Conservation (phyloP, 2,888 invertebrate species). For the Pasiphila rectangulata region DNA sequence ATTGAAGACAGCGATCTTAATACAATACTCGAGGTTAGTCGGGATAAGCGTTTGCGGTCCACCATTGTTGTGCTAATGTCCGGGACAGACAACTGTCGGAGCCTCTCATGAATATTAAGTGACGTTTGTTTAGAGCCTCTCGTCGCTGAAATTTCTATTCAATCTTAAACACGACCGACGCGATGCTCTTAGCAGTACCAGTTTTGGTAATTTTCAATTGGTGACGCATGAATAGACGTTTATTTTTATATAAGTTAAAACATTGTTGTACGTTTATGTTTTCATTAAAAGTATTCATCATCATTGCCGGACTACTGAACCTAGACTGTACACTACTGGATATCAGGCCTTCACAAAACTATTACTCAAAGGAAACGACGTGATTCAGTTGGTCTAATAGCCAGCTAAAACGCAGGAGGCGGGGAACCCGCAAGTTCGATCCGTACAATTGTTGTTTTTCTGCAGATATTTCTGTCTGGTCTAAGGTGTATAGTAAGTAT, state of each 20-base stretch:
- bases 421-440: too few relatives aligned
- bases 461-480: too few relatives aligned
- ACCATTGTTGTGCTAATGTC: constrained; percentile 72
- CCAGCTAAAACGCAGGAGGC: too few relatives aligned
- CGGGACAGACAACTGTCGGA: constrained; percentile 52
- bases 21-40: constrained; percentile 61
- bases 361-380: too few relatives aligned
- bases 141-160: constrained; percentile 54
- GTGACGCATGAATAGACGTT: not conserved
- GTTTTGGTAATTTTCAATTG: not conserved
- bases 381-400: too few relatives aligned
- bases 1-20: constrained; percentile 52
- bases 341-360: too few relatives aligned
- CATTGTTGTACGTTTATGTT: too few relatives aligned
- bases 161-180: constrained; percentile 45
- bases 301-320: too few relatives aligned
- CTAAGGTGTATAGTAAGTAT: too few relatives aligned
- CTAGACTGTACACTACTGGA: too few relatives aligned
- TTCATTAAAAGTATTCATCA: too few relatives aligned
- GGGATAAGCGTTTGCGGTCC: constrained; percentile 52
- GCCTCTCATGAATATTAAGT: constrained; percentile 74
- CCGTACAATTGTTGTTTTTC: too few relatives aligned
- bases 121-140: constrained; percentile 62
- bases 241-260: constrained; percentile 25
- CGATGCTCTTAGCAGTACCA: not conserved